Base-by-base conservation (phyloP, 1,140 invertebrate species). In the Galleria mellonella region DNA sequence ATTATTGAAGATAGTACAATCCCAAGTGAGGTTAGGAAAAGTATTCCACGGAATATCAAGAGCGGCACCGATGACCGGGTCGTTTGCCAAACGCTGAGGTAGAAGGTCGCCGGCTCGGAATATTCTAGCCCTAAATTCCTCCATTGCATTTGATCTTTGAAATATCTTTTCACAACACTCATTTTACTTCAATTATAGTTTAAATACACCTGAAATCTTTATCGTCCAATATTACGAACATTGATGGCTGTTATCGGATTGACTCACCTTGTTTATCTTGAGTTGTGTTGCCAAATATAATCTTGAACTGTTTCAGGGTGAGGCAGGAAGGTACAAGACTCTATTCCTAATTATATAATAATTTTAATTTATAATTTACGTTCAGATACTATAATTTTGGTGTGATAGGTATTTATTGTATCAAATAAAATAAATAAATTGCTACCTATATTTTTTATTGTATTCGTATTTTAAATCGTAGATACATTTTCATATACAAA, bases 11-110 rank as follows among this genome's bases (percentile, higher is more conserved):
- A 51, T 23, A 84, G 37, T 38, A 76, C 57, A 40, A 81, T 78
- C 0, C 56, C 67, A 9, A 81, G 8, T 8, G 77, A 68, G 0
- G 62, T 43, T 5, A 84, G 59, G 43, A 82, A 73, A 10, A 84
- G 57, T 4, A 81, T 33, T 1, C 55, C 42, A 14, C 81, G 62
- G 55, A 66, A 70, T 47, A 82, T 53, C 10, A 83, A 44, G 37
- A 83, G 63, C 15, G 79, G 79, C 4, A 72, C 51, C 1, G 64
- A 33, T 4, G 79, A 83, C 9, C 72, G 53, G 4, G 64, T 76
- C 1, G 52, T 65, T 51, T 83, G 79, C 75, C 76, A 83, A 67
- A 47, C 55, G 44, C 73, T 79, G 4, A 76, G 62, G 33, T 74
- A 79, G 32, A 82, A 83, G 41, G 76, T 65, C 12, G 70, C 40